Base-by-base conservation (phyloP, 2,888 invertebrate species). In the Exocentrus adspersus region DNA sequence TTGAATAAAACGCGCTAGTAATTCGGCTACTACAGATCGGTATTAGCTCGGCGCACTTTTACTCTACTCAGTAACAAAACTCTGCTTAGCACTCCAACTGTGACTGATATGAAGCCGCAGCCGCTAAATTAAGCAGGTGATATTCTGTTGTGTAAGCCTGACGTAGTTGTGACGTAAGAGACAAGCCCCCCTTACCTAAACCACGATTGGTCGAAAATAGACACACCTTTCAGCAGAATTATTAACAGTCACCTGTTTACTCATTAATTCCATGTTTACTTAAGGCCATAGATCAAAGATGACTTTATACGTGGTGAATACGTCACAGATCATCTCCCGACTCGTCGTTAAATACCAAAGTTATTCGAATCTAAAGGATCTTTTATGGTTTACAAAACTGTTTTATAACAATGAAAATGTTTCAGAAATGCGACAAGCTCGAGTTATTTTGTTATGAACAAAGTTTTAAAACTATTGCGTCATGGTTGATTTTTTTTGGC, bases 101-200 rank as follows among this genome's bases (percentile, higher is more conserved):
- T 64, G 58, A 69, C 67, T 69, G 67, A 64, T 68, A 65, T 53
- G 64, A 65, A 42, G 45, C 45, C 32, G 62, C 67, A 65, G 66
- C 64, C 50, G 51, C 66, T 52, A 61, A 65, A 67, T 54, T 67
- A 68, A 70, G 72, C 70, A 72, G 72, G 72, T 72, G 72, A 72
- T 68, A 66, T 69, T 59, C 46, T 64, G 62, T 69, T 69, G 68
- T 70, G 69, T 69, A 69, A 72, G 67, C 64, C 16, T 72, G 67
- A 70, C 70, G 72, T 69, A 64, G 53, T 37, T 57, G 65, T 72
- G 70, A 72, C 70, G 72, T 72, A 51, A 59, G 14, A 63, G 69
- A 67, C 70, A 64, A 69, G 72, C 72, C 72, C 62, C n/a, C 64
- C 65, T 32, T 21, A 54, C n/a, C 28, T 14, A 32, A 16, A 5